Evolutionary conservation across 2,113 vertebrate genomes (phyloP).

Genomic region (Calypte anna): DNA sequence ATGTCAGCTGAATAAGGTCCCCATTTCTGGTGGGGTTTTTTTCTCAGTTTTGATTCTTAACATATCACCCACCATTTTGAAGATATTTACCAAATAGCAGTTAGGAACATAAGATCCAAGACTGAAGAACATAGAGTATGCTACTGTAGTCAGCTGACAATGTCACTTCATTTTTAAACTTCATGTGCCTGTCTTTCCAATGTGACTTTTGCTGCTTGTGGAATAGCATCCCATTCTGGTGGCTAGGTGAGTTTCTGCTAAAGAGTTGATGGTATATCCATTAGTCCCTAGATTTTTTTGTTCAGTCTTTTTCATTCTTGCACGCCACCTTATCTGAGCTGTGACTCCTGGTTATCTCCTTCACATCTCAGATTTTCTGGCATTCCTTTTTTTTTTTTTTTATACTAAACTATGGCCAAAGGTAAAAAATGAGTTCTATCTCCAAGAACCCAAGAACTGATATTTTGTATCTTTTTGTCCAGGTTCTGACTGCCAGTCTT

Average conservation of each 20-base stretch:
- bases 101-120: not conserved
- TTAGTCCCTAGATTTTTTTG: not conserved
- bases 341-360: not conserved
- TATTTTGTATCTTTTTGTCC: not conserved
- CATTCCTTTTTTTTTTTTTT: not conserved
- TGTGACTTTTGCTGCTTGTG: not conserved
- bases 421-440: not conserved
- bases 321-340: not conserved
- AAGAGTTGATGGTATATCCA: not conserved
- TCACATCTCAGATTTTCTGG: not conserved
- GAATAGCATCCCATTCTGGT: slow-evolving; percentile 27
- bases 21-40: not conserved
- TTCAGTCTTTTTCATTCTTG: not conserved
- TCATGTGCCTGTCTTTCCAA: not conserved
- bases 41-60: not conserved
- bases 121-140: not conserved
- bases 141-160: not conserved
- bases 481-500: not conserved
- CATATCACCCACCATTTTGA: not conserved
- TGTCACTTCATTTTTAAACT: not conserved
- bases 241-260: not conserved
- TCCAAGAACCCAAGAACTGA: rapidly evolving
- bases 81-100: not conserved
- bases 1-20: not conserved
- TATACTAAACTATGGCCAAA: not conserved